Conservation (phyloP, 2,888 invertebrate species). For the Drosophila kuntzei region DNA sequence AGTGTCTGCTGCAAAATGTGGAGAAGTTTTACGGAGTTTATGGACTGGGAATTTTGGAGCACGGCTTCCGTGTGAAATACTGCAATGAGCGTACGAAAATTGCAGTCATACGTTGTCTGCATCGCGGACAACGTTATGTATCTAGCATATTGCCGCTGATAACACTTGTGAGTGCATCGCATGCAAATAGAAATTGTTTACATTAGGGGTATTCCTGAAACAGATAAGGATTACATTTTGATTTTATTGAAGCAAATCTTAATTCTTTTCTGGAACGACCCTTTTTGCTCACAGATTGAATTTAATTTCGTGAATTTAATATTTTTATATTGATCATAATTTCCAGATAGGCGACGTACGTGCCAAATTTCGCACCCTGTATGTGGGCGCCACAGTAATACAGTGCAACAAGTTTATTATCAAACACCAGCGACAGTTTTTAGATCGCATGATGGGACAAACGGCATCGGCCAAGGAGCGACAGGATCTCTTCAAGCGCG, state of each 20-base stretch:
- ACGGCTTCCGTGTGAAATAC: constrained; percentile 92
- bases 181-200: constrained; percentile 1
- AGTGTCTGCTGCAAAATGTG: constrained; percentile 87
- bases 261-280: too few relatives aligned
- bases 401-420: constrained; percentile 92
- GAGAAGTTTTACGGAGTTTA: constrained; percentile 91
- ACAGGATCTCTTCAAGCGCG: constrained; percentile 86
- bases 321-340: neutral
- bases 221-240: too few relatives aligned
- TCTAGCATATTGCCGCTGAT: constrained; percentile 90
- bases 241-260: too few relatives aligned
- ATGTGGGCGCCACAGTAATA: constrained; percentile 92
- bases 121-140: constrained; percentile 91
- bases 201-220: too few relatives aligned
- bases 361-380: constrained; percentile 89
- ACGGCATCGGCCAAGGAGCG: constrained; percentile 89
- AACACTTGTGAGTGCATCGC: constrained; percentile 85
- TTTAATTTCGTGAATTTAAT: too few relatives aligned
- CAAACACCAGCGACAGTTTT: constrained; percentile 88
- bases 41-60: constrained; percentile 89
- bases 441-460: constrained; percentile 88
- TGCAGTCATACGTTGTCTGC: constrained; percentile 90
- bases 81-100: constrained; percentile 91
- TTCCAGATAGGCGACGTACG: constrained; percentile 87
- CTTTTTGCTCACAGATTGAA: too few relatives aligned